Evolutionary conservation across 2,888 invertebrate species (phyloP), one percentile per base, ranked within the genome.

Genomic region (Onthophagus sagittarius): DNA sequence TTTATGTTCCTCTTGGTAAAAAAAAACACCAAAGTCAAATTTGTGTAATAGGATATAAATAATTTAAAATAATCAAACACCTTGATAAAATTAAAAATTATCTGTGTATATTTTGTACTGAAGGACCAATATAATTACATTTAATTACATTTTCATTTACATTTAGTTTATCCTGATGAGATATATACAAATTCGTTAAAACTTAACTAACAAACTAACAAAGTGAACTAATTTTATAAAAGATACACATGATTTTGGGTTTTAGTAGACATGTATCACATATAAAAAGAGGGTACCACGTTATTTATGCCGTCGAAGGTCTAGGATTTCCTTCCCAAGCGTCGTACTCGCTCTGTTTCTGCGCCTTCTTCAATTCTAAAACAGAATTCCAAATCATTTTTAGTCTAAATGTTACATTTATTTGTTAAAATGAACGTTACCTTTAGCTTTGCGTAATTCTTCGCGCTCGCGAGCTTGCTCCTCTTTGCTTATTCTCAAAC

Each of bases 261-360:
- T 53, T 53, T 11, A 53, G 39, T 53, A 53, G 11, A 53, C 39
- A 11, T 53, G 39, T 70, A 74, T 72, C 70, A 73, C 63, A 63
- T 15, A 62, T 69, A 62, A 23, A 33, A 70, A 13, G 63, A 14
- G 15, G 23, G 63, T 15, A 71, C 63, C n/a, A 13, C n/a, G 62
- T 53, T 15, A 11, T 62, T 77, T 71, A 79, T 15, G 77, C 79
- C 23, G 78, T 77, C 39, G 81, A 79, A 23, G 81, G 81, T 72
- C 80, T 78, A 9, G 84, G 79, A 75, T 82, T 82, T 11, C 85
- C 85, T 76, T 85, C 84, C 85, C 85, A 85, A 15, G 85, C 85
- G 77, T 85, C 85, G 73, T 80, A 81, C 77, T 85, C 84, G 75
- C 81, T 84, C 78, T 85, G 83, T 73, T 79, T 80, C 72, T 82